Evolutionary conservation across 2,888 invertebrate species (phyloP).

Genomic region (Epinotia nisella): DNA sequence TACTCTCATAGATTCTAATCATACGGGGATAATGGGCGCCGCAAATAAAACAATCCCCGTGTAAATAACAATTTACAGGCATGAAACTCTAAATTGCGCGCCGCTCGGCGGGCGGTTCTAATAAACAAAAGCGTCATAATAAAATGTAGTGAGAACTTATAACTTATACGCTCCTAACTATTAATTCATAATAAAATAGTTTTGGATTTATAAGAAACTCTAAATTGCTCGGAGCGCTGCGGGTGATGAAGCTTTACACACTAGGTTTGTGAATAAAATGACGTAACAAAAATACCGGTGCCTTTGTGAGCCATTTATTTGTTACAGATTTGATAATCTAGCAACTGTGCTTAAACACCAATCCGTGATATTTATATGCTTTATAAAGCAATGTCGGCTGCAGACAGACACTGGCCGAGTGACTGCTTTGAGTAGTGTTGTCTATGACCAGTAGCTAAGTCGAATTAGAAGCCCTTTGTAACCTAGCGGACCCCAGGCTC

Average conservation of each 20-base stretch:
- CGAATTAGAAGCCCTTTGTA: no score
- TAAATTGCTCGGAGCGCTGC: background rate
- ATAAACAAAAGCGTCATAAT: constrained; percentile 26
- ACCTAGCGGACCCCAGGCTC: no score
- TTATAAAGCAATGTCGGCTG: background rate
- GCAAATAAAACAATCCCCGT: constrained; percentile 55
- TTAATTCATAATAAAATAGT: background rate
- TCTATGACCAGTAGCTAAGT: no score
- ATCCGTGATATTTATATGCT: no score
- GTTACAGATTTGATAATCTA: background rate
- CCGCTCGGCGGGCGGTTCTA: constrained; percentile 48
- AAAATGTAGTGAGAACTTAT: constrained; percentile 23
- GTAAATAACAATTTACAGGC: constrained; percentile 70
- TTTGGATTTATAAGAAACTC: constrained; percentile 2
- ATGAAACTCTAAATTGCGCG: constrained; percentile 67
- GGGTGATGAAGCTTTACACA: background rate
- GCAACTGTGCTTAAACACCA: no score
- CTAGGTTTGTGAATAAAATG: background rate
- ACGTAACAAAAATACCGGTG: background rate
- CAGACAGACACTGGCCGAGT: background rate
- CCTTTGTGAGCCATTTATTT: background rate
- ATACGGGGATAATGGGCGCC: constrained; percentile 47
- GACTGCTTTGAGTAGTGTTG: background rate
- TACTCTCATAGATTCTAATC: constrained; percentile 46
- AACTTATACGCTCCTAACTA: no score